Percentiles rank a stretch among this genome's conserved stretches.
Conservation (phyloP, 2,888 invertebrate genomes). For the Polietes domitor region DNA sequence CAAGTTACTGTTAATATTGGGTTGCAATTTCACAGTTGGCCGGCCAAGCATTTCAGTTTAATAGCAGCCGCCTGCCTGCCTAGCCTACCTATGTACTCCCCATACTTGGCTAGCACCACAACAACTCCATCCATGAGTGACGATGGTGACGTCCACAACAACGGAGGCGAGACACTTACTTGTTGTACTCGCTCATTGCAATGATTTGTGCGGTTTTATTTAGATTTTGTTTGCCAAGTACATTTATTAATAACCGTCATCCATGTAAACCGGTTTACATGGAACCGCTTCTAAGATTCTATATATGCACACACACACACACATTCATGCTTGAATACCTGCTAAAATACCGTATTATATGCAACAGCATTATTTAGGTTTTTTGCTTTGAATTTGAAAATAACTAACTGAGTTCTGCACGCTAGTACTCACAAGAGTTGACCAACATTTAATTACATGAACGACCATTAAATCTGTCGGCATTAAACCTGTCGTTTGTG, state of each 20-base stretch:
- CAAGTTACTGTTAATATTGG: not conserved
- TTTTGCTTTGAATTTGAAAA: not conserved
- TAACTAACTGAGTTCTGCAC: not conserved
- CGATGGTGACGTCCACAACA: not conserved
- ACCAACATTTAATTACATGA: conserved; percentile 12
- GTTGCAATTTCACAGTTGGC: conserved; percentile 30
- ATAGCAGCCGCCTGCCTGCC: conserved; percentile 1
- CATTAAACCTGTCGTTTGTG: too few relatives aligned
- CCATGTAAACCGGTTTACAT: conserved; percentile 53
- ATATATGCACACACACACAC: not conserved
- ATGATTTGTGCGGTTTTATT: conserved; percentile 32
- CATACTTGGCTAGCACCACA: not conserved
- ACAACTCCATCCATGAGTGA: not conserved
- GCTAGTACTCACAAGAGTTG: not conserved
- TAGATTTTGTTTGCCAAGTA: conserved; percentile 48
- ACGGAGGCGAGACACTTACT: conserved; percentile 13
- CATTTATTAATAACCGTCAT: conserved; percentile 47
- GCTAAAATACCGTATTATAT: not conserved
- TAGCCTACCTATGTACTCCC: not conserved
- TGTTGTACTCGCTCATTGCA: conserved; percentile 2
- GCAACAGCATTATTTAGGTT: not conserved
- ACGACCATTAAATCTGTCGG: conserved; percentile 18
- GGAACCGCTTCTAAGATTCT: conserved; percentile 12
- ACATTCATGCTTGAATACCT: not conserved
- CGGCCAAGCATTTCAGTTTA: conserved; percentile 21